A percentile compares a stretch with the other conserved stretches of the same genome.
Evolutionary conservation across 1,140 invertebrate genomes (phyloP).

Genomic region (Trichonephila clavata): DNA sequence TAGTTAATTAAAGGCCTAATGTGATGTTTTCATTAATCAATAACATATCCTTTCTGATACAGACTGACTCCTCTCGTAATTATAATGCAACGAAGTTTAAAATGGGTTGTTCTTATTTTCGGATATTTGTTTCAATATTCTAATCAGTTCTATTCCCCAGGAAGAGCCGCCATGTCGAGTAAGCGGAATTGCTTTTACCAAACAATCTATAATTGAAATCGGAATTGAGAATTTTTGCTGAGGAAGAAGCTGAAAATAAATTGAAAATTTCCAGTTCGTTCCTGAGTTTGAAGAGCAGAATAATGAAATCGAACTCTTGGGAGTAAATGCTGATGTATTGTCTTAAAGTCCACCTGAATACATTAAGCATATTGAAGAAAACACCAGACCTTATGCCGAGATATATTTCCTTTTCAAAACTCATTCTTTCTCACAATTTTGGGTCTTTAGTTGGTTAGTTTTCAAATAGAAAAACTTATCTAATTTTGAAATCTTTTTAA

Average conservation of each 20-base stretch:
- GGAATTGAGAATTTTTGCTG: conserved; percentile 22
- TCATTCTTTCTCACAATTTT: too few species aligned
- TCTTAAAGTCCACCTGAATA: not conserved
- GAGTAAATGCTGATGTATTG: not conserved
- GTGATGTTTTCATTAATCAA: conserved; percentile 3
- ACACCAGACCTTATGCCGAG: not conserved
- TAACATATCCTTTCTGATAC: not conserved
- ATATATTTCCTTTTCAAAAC: too few species aligned
- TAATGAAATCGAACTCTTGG: not conserved
- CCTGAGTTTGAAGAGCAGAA: not conserved
- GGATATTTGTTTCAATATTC: conserved; percentile 35
- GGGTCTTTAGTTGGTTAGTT: too few species aligned
- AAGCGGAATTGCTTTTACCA: conserved; percentile 6
- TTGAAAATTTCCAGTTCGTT: conserved; percentile 7
- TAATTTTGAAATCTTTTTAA: too few species aligned
- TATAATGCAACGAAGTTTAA: conserved; percentile 10
- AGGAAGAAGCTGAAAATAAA: not conserved
- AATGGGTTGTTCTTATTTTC: not conserved
- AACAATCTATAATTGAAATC: conserved; percentile 41
- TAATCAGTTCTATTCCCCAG: conserved; percentile 33
- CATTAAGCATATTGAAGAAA: not conserved
- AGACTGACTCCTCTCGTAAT: not conserved
- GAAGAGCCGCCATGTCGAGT: not conserved
- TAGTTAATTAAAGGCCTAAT: not conserved
- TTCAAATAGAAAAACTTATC: too few species aligned